Conservation (phyloP, 2,113 vertebrate genomes). For the Odobenus rosmarus region DNA sequence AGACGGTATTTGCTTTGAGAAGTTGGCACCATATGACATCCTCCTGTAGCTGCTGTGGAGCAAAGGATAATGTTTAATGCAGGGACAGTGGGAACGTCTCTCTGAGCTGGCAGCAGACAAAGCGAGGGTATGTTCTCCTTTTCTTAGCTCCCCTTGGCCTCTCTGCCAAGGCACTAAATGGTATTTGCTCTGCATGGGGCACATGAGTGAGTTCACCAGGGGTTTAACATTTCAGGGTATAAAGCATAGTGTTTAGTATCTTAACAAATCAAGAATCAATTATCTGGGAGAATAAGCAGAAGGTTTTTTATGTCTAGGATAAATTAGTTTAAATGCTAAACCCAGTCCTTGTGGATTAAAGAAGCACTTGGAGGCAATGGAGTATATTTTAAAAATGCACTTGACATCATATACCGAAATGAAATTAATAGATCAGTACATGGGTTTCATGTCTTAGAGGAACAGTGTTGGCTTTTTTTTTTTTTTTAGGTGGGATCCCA, state of each 20-base stretch:
- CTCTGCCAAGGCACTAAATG: background rate
- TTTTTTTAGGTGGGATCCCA: constrained; percentile 3
- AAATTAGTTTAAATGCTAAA: constrained; percentile 69
- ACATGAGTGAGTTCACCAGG: background rate
- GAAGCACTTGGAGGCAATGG: constrained; percentile 53
- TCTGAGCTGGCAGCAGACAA: background rate
- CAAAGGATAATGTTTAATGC: background rate
- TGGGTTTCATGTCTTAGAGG: constrained; percentile 21
- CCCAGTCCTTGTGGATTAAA: constrained; percentile 53
- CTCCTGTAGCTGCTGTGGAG: background rate
- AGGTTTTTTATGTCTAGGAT: constrained; percentile 19
- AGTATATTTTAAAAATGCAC: constrained; percentile 51
- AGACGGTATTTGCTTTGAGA: background rate
- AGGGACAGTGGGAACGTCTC: background rate
- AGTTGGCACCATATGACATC: background rate
- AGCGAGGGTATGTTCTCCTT: background rate
- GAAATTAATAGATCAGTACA: constrained; percentile 46
- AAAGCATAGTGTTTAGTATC: constrained; percentile 36
- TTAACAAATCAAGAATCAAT: constrained; percentile 68
- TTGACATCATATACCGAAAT: constrained; percentile 52
- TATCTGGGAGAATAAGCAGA: constrained; percentile 52
- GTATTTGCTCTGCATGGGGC: background rate
- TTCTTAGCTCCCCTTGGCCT: background rate
- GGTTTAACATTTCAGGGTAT: constrained; percentile 9
- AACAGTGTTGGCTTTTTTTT: constrained; percentile 17